These are phyloP conservation scores for Uria lomvia DNA, from an alignment of 2,113 vertebrate genomes.

Conservation along the genomic window DNA sequence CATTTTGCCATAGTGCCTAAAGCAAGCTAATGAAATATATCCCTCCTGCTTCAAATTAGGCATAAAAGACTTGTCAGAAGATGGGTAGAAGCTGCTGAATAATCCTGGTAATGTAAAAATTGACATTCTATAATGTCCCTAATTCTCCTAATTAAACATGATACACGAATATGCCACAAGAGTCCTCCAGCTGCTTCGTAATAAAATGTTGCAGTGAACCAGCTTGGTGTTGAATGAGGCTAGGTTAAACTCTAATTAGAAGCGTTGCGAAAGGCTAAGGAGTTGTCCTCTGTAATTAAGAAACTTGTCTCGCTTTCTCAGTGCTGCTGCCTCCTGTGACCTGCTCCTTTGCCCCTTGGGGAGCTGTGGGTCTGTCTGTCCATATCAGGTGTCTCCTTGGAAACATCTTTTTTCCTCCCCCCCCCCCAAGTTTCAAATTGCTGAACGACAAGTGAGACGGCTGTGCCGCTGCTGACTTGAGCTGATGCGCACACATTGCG, in stretches of 20 bases:
- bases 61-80: slow-evolving; percentile 30
- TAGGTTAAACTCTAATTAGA: slow-evolving; percentile 28
- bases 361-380: neutral
- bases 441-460: rapidly evolving
- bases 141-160: slow-evolving; percentile 56
- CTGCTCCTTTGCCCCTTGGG: neutral
- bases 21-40: slow-evolving; percentile 31
- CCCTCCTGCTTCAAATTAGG: slow-evolving; percentile 27
- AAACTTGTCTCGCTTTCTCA: neutral
- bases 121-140: slow-evolving; percentile 19
- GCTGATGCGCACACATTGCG: rapidly evolving
- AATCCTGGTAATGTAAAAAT: slow-evolving; percentile 47
- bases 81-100: slow-evolving; percentile 32
- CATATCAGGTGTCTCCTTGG: neutral
- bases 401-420: neutral
- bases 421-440: neutral
- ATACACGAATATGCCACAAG: neutral
- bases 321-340: neutral
- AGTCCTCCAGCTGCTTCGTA: slow-evolving; percentile 3
- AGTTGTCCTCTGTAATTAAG: neutral
- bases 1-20: slow-evolving; percentile 4
- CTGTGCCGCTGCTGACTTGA: rapidly evolving
- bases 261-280: neutral
- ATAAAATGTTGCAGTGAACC: neutral
- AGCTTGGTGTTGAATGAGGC: neutral